Conservation (phyloP, 2,113 vertebrate species). For the Bubo scandiacus region DNA sequence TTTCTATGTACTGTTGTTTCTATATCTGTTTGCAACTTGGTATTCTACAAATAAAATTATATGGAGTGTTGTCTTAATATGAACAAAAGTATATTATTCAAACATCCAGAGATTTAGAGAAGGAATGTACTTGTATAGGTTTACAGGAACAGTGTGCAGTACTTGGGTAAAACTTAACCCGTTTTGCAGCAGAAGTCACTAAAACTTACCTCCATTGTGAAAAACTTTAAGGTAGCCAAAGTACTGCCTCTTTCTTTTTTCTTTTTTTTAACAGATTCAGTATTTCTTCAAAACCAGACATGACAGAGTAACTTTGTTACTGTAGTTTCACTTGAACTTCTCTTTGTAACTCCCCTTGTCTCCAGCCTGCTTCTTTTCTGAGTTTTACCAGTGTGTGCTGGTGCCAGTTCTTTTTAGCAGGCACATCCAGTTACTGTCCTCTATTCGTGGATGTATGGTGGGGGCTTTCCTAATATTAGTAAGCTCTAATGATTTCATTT, state of each 20-base stretch:
- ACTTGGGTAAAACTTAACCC: neutral
- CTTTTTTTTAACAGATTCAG: neutral
- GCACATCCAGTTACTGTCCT: neutral
- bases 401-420: neutral
- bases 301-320: neutral
- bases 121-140: neutral
- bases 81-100: neutral
- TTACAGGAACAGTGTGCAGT: neutral
- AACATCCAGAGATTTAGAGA: neutral
- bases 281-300: neutral
- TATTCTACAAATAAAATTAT: conserved; percentile 33
- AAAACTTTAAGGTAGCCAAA: neutral
- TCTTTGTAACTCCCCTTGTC: neutral
- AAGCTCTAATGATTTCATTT: neutral
- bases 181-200: neutral
- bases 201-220: neutral
- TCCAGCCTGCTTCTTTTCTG: neutral
- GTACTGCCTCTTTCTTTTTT: neutral
- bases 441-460: neutral
- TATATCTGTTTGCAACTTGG: neutral
- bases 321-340: neutral
- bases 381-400: neutral
- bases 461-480: neutral
- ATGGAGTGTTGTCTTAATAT: neutral
- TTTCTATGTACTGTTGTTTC: neutral